These are phyloP conservation scores for Julus scandinavius DNA, from an alignment of 2,888 invertebrate species.

Conservation along the genomic window DNA sequence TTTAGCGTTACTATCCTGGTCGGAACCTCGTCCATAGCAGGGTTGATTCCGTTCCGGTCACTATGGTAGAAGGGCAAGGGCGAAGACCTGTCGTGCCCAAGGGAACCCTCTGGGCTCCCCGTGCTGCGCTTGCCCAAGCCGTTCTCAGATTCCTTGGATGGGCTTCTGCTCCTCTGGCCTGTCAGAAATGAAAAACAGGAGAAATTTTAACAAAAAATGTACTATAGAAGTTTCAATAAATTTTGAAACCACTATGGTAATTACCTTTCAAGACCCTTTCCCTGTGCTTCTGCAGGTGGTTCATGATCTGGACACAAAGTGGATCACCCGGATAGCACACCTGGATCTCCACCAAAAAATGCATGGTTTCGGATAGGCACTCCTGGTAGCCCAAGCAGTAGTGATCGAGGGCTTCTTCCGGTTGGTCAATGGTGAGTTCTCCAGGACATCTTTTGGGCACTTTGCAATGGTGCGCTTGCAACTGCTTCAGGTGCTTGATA, in stretches of 20 bases:
- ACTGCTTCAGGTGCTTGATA: slow-evolving; percentile 89
- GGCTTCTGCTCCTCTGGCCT: slow-evolving; percentile 15
- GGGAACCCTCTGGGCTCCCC: background rate
- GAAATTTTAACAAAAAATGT: background rate
- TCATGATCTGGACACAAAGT: slow-evolving; percentile 81
- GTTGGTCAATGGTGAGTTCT: slow-evolving; percentile 55
- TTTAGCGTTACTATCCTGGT: background rate
- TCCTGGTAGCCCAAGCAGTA: slow-evolving; percentile 90
- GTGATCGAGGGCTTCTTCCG: slow-evolving; percentile 65
- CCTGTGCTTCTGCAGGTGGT: slow-evolving; percentile 86
- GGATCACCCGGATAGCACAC: slow-evolving; percentile 83
- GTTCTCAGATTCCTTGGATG: background rate
- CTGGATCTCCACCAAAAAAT: slow-evolving; percentile 87
- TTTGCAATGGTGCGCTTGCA: slow-evolving; percentile 72
- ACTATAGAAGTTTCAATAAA: background rate
- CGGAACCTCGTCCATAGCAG: background rate
- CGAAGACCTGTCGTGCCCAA: background rate
- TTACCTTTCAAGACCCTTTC: slow-evolving; percentile 70
- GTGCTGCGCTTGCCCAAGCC: background rate
- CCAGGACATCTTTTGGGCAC: slow-evolving; percentile 61
- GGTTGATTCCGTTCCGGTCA: background rate
- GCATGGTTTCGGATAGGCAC: slow-evolving; percentile 88
- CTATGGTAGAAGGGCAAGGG: background rate
- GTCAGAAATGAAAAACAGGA: background rate
- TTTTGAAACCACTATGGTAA: background rate